These are phyloP conservation scores for Platysternon megacephalum DNA, from an alignment of 2,113 vertebrate species.

Conservation along the genomic window DNA sequence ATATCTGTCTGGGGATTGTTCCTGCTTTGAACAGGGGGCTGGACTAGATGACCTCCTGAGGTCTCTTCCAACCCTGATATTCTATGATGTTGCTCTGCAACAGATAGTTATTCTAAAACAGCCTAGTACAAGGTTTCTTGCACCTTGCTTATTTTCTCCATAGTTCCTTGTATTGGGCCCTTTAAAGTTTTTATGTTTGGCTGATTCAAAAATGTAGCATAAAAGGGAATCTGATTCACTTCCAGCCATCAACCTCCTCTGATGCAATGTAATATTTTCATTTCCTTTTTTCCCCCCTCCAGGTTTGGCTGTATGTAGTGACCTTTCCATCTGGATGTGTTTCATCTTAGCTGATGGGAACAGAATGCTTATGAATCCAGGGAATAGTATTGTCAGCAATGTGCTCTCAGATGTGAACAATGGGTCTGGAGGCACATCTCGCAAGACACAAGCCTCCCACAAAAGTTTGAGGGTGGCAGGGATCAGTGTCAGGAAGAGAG, in stretches of 20 bases:
- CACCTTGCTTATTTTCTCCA: not conserved
- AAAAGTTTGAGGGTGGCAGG: not conserved
- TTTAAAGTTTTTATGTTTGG: not conserved
- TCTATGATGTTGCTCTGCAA: no score
- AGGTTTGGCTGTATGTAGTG: not conserved
- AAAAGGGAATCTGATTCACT: not conserved
- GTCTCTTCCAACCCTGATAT: no score
- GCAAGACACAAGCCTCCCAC: not conserved
- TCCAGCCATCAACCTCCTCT: not conserved
- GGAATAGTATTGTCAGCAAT: not conserved
- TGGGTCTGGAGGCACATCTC: not conserved
- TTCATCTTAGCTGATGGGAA: not conserved
- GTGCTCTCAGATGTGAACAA: fast-evolving
- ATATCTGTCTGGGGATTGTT: no score
- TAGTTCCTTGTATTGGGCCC: not conserved
- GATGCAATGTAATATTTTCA: not conserved
- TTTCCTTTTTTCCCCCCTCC: not conserved
- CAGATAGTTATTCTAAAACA: not conserved
- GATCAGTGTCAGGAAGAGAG: not conserved
- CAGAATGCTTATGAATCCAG: conserved; percentile 1
- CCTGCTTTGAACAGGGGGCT: no score
- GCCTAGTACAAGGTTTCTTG: not conserved
- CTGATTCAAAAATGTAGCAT: not conserved
- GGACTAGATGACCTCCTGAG: no score
- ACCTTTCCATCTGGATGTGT: not conserved